A percentile compares a stretch with the other conserved stretches of the same genome.
Conservation (phyloP, 2,888 invertebrate species). For the Oligia latruncula region DNA sequence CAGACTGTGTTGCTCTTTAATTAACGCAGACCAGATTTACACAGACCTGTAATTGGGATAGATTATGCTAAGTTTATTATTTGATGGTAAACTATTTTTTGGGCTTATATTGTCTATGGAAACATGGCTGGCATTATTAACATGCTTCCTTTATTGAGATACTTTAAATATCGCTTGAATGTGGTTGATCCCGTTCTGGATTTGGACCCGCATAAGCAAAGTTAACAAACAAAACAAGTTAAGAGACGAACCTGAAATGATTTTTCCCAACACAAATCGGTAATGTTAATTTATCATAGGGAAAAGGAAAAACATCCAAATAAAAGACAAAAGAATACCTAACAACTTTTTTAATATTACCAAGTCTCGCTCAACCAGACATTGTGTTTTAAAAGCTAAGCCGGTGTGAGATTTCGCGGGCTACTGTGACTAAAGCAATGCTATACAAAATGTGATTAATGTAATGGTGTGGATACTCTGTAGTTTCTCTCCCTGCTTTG, state of each 20-base stretch:
- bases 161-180: neutral
- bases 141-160: neutral
- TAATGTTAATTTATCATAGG: neutral
- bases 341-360: neutral
- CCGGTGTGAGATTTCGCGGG: slow-evolving; percentile 51
- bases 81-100: neutral
- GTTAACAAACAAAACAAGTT: neutral
- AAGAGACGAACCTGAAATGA: neutral
- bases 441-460: slow-evolving; percentile 62
- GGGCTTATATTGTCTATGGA: neutral
- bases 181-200: neutral
- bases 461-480: slow-evolving; percentile 71
- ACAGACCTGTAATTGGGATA: neutral
- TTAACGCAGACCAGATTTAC: neutral
- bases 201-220: neutral
- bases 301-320: neutral
- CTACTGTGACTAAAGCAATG: slow-evolving; percentile 55
- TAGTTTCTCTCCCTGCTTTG: slow-evolving; percentile 61
- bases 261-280: no score
- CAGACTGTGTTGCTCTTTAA: neutral
- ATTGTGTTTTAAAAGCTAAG: slow-evolving; percentile 3
- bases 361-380: slow-evolving; percentile 35
- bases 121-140: neutral
- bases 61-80: neutral
- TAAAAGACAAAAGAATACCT: neutral